phyloP scores from a whole-genome alignment of 2,888 invertebrate genomes.

The Calameuta idolon region DNA sequence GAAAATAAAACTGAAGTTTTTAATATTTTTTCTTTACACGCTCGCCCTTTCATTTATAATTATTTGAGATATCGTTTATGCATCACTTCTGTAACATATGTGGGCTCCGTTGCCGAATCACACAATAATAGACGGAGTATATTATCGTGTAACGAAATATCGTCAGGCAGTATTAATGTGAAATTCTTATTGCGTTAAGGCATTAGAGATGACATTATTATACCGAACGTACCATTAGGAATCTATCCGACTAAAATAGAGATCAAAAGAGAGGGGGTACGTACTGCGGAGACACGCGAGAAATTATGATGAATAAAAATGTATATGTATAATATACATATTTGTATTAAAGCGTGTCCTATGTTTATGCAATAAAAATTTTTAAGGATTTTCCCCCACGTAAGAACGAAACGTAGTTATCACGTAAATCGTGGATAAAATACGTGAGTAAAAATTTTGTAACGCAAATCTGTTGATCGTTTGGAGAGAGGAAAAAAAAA shows the following conservation, averaged over 20 bases:
- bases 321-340: conserved; percentile 16
- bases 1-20: neutral
- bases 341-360: conserved; percentile 18
- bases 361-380: conserved; percentile 20
- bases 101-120: neutral
- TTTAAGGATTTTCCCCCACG: conserved; percentile 4
- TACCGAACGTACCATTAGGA: neutral
- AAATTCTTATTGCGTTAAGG: neutral
- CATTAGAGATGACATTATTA: neutral
- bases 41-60: neutral
- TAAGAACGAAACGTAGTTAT: neutral
- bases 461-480: neutral
- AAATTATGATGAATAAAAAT: conserved; percentile 10
- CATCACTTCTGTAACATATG: neutral
- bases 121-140: neutral
- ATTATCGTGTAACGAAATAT: neutral
- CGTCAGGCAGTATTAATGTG: neutral
- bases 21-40: neutral
- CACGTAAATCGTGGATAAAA: neutral
- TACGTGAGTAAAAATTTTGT: neutral
- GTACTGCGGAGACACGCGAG: neutral
- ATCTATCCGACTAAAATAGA: neutral
- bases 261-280: neutral
- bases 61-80: neutral
- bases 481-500: neutral